phyloP scores from a whole-genome alignment of 2,888 invertebrate genomes.

The Pardosa pseudoannulata region DNA sequence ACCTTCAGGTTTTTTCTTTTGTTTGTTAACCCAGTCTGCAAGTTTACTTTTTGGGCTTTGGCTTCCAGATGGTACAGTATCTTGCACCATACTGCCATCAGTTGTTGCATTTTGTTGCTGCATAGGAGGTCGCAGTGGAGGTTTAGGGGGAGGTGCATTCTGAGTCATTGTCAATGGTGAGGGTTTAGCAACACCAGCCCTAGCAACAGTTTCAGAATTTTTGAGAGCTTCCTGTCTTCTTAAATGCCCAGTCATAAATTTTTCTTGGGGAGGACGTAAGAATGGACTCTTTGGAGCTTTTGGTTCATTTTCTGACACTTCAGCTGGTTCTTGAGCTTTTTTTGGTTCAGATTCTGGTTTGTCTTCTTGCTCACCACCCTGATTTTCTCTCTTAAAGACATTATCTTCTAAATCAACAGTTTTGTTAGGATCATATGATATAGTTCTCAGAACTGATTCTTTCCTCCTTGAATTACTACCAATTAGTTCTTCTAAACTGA shows the following conservation, averaged over 20 bases:
- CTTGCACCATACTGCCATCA: conserved; percentile 23
- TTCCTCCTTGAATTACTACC: conserved; percentile 68
- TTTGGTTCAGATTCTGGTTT: background rate
- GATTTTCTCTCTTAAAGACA: conserved; percentile 54
- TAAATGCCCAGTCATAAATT: conserved; percentile 46
- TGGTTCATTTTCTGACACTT: background rate
- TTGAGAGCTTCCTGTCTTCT: conserved; percentile 54
- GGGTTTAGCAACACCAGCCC: conserved; percentile 51
- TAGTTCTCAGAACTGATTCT: conserved; percentile 72
- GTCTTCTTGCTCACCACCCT: conserved; percentile 23
- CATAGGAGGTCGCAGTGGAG: conserved; percentile 23
- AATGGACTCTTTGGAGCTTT: conserved; percentile 49
- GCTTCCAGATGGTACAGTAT: conserved; percentile 42
- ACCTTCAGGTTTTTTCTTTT: conserved; percentile 70
- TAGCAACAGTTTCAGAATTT: conserved; percentile 56
- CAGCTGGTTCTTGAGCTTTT: conserved; percentile 6
- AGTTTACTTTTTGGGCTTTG: conserved; percentile 62
- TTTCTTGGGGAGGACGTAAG: conserved; percentile 55
- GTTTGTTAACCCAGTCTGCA: conserved; percentile 64
- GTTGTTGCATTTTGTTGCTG: conserved; percentile 37
- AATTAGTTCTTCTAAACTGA: conserved; percentile 81
- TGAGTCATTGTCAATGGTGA: background rate
- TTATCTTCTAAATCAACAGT: conserved; percentile 57
- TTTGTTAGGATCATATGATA: conserved; percentile 74
- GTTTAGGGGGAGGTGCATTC: conserved; percentile 12